Evolutionary conservation across 2,888 invertebrate species (phyloP).

Genomic region (Gortyna flavago): DNA sequence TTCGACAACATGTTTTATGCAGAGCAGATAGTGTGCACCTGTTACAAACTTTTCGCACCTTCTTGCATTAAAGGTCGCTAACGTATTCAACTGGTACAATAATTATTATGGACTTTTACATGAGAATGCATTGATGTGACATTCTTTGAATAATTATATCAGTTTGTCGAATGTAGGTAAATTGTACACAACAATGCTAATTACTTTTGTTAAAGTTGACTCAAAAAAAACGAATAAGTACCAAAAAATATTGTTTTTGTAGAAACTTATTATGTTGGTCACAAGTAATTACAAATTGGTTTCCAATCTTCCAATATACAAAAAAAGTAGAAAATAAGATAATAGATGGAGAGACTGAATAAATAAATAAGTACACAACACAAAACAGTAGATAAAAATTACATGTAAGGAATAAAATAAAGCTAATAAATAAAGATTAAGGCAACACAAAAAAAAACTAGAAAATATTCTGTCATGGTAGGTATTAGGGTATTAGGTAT

Average conservation of each 20-base stretch:
- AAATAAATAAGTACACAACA: neutral
- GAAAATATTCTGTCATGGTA: neutral
- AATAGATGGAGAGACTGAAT: neutral
- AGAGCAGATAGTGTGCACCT: neutral
- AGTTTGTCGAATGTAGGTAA: neutral
- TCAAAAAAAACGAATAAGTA: neutral
- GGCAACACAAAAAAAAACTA: too few relatives aligned
- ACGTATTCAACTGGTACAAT: slow-evolving; percentile 21
- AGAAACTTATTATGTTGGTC: neutral
- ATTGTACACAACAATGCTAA: neutral
- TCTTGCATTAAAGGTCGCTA: neutral
- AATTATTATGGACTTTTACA: neutral
- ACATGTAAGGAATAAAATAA: neutral
- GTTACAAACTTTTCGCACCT: neutral
- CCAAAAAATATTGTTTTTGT: neutral
- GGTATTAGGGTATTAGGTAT: too few relatives aligned
- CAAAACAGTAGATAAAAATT: neutral
- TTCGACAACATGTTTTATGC: neutral
- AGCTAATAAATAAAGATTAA: neutral
- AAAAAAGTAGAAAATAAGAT: neutral
- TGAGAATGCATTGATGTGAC: slow-evolving; percentile 9
- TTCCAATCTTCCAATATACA: neutral
- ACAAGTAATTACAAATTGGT: neutral
- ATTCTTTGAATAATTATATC: slow-evolving; percentile 16
- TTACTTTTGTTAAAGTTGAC: neutral